Base-by-base conservation (phyloP, 30 jellyfish, hydroid and myxozoan species). In the Catostylus mosaicus region DNA sequence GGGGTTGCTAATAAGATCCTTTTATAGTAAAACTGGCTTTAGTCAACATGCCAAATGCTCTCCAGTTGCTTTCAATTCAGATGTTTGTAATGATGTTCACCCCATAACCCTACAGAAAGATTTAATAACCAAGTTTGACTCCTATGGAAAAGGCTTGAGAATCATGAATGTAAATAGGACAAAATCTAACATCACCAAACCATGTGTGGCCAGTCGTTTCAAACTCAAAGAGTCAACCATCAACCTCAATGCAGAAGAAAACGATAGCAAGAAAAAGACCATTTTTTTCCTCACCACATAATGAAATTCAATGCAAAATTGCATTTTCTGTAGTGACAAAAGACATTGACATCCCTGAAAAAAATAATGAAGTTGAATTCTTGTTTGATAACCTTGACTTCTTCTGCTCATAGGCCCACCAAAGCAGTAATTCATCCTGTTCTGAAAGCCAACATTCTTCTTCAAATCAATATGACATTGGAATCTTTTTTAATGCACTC, bases 1-100 rank as follows among this genome's bases (percentile, higher is more conserved):
- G 65, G 65, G 80, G 14, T 34, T 43, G 38, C 36, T 16, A 68
- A 68, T 68, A 34, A 27, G 6, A 20, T 34, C 80, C 38, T 43
- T 34, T 68, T 68, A 68, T 68, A 40, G 54, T 14, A 40, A 40
- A 40, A 40, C 54, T 40, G 54, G 54, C 7, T 40, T 14, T 40
- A n/a, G n/a, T n/a, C n/a, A n/a, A n/a, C n/a, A n/a, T n/a, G n/a
- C n/a, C n/a, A 40, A 7, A 40, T 40, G 54, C 54, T 14, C 7
- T 5, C 7, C 14, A 14, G 7, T 14, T 5, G 54, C 54, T 5
- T 40, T 5, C 7, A 40, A 14, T 40, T 7, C 14, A 40, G 11
- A 40, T 5, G 7, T 40, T 40, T 40, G 54, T n/a, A n/a, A n/a
- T n/a, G n/a, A n/a, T n/a, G n/a, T n/a, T n/a, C 54, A 40, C 54